Evolutionary conservation across 2,113 vertebrate species (phyloP), one percentile per base, ranked within the genome.

Genomic region (Chamaea fasciata): DNA sequence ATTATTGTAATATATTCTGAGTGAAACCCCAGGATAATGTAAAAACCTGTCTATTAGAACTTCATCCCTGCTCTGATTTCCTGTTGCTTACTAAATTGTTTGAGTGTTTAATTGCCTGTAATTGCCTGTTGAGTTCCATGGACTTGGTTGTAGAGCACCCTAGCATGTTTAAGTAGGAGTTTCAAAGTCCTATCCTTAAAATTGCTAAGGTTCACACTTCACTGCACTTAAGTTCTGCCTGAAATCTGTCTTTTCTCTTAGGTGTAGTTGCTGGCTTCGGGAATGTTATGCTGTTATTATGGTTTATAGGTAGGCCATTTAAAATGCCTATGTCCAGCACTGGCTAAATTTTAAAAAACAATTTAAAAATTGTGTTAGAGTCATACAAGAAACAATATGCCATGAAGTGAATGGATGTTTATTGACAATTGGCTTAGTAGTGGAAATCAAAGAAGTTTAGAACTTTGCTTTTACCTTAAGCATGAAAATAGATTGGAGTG

Each of bases 171-270:
- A 41, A 55, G 14, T 41, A 31, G 33, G 31, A 74, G 4, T 67
- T 93, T 77, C 47, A 75, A 55, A 39, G 2, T 67, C 15, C 2
- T 74, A 1, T 41, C 67, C 11, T 13, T 62, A 44, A 86, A 64
- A 47, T 80, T 3, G 15, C 31, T 37, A 10, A 55, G 16, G 4
- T 59, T 78, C 19, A 30, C 7, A 3, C 4, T 65, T 73, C 12
- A 9, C 20, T 76, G 4, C 0, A 0, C 26, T 41, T 49, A 46
- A 37, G 31, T 15, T 77, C 3, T 18, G 5, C 42, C 47, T 42
- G 20, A 79, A 44, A 18, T 55, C 35, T 91, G 8, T 18, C 33
- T 63, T 75, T 79, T 46, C 52, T 73, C 20, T 71, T 37, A 44
- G 10, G 9, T 46, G 12, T 60, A 19, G 16, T 27, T 76, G 13